Evolutionary conservation across 2,888 invertebrate genomes (phyloP).

Genomic region (Amphipoea lucens): DNA sequence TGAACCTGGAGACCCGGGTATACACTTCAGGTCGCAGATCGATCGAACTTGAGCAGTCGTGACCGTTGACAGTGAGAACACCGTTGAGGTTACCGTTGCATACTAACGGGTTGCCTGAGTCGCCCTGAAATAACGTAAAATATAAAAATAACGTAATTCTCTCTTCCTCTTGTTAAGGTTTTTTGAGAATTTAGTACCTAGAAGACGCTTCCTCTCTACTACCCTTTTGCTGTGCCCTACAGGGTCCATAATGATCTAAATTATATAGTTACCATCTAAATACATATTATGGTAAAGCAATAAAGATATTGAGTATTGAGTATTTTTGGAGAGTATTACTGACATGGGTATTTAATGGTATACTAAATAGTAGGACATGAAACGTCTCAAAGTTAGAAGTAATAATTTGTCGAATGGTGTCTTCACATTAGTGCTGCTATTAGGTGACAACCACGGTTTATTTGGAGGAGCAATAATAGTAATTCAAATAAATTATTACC

Average conservation of each 20-base stretch:
- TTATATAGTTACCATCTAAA: too few species aligned
- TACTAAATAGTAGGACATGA: background rate
- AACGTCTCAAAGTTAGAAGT: too few species aligned
- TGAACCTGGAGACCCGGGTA: conserved; percentile 19
- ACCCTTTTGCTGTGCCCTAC: too few species aligned
- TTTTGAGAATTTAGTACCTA: background rate
- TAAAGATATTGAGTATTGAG: too few species aligned
- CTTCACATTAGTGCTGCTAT: background rate
- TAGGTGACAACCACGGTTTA: background rate
- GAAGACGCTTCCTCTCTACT: too few species aligned
- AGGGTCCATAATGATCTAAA: too few species aligned
- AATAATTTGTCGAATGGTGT: background rate
- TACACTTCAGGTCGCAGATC: conserved; percentile 15
- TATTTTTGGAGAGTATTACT: background rate
- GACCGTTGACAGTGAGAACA: conserved; percentile 1
- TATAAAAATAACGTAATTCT: background rate
- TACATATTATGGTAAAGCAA: too few species aligned
- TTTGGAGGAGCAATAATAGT: background rate
- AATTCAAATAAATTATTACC: background rate
- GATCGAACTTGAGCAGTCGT: background rate
- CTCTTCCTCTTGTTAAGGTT: background rate
- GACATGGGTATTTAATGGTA: background rate
- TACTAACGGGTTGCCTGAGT: conserved; percentile 35
- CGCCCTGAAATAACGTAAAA: conserved; percentile 27
- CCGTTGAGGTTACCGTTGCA: conserved; percentile 19